Percentiles rank a stretch among this genome's conserved stretches.
These are phyloP conservation scores for Schizopygopsis malacanthus DNA, from an alignment of 2,797 vertebrate genomes.

Conservation along the genomic window DNA sequence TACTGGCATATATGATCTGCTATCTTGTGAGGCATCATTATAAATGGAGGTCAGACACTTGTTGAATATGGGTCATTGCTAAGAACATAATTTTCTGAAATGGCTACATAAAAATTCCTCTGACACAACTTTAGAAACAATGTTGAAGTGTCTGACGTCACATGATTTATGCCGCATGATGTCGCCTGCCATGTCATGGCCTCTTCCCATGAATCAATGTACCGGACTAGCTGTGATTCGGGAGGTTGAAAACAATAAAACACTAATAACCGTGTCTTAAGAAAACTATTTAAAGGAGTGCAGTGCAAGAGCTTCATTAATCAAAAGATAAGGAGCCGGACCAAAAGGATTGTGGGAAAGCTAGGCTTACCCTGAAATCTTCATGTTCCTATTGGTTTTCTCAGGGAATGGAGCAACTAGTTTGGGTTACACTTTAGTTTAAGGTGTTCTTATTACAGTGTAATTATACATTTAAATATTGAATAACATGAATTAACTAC, in stretches of 20 bases:
- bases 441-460: background rate
- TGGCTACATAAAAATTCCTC: conserved; percentile 20
- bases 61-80: conserved; percentile 25
- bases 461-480: background rate
- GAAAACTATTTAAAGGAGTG: conserved; percentile 65
- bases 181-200: conserved; percentile 54
- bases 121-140: conserved; percentile 46
- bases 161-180: conserved; percentile 64
- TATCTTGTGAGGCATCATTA: background rate
- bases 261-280: conserved; percentile 67
- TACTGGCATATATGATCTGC: background rate
- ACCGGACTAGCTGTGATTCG: conserved; percentile 52
- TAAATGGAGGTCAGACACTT: conserved; percentile 27
- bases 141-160: conserved; percentile 61
- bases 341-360: conserved; percentile 48
- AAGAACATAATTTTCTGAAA: conserved; percentile 37
- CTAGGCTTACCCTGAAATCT: background rate
- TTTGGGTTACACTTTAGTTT: background rate
- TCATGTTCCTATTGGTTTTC: conserved; percentile 18
- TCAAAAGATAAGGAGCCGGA: conserved; percentile 57
- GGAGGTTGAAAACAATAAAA: conserved; percentile 70
- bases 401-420: background rate
- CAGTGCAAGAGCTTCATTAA: conserved; percentile 59
- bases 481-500: background rate
- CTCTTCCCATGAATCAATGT: conserved; percentile 74